Base-by-base conservation (phyloP, 1,140 invertebrate species). In the Drosophila burlai region DNA sequence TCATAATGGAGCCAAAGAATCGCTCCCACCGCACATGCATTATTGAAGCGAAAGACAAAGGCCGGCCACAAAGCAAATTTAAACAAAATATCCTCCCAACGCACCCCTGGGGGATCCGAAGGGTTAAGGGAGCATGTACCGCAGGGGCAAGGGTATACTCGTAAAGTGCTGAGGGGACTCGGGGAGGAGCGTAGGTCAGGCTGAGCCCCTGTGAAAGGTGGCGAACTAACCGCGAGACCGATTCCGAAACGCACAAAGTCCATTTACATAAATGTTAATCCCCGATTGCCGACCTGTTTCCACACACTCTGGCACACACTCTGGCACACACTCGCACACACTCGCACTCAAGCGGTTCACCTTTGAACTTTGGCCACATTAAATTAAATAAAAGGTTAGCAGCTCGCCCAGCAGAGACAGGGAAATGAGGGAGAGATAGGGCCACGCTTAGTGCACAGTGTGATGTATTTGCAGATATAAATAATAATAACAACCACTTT, bases 331-430 rank as follows among this genome's bases (percentile, higher is more conserved):
- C 24, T 24, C 24, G 38, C 46, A 40, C 49, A 58, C 52, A 42
- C 57, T 62, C 46, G 31, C 29, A 29, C 29, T 45, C 21, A 47
- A 26, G 50, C 46, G 40, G n/a, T 52, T 85, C 59, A 81, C 82
- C 83, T 85, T 85, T 85, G 79, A 85, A 81, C 83, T 86, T 86
- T 81, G 59, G 64, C 75, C 78, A 69, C 83, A 80, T 76, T 69
- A 86, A 81, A 80, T 81, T 85, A 86, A 85, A 86, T 85, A 86
- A 86, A 86, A 86, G 83, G 83, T 80, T 80, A 68, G 79, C 67
- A 74, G 61, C 71, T 79, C 54, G 55, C 29, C 40, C 31, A 6
- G 15, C 34, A n/a, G 24, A 46, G 40, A 6, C 8, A 16, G 36
- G 54, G 15, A 57, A 26, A 2, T 26, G 54, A 26, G 16, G 42